A percentile compares a stretch with the other conserved stretches of the same genome.
phyloP scores from a whole-genome alignment of 2,888 invertebrate species.

The Cerastis rubricosa region DNA sequence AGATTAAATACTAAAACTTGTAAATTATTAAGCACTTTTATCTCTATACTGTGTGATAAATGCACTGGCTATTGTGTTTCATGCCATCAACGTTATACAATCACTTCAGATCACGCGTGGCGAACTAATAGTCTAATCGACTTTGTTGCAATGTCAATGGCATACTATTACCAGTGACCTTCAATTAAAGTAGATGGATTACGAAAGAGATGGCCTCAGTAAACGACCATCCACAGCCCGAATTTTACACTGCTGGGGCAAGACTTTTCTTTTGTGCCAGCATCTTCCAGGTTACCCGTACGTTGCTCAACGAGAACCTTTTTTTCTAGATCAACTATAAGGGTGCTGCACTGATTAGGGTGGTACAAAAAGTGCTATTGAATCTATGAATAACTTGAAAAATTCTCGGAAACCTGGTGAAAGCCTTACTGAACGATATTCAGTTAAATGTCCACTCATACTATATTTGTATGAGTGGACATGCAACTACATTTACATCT shows the following conservation, averaged over 20 bases:
- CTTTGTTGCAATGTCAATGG: conserved; percentile 53
- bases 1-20: conserved; percentile 11
- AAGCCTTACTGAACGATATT: fast-evolving
- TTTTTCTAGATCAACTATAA: neutral
- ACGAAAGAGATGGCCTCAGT: neutral
- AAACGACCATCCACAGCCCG: neutral
- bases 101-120: conserved; percentile 47
- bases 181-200: conserved; percentile 12
- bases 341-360: neutral
- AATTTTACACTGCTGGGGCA: neutral
- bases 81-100: conserved; percentile 45
- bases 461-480: no score
- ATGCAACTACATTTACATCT: no score
- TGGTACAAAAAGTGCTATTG: neutral
- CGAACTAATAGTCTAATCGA: conserved; percentile 44
- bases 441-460: no score
- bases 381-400: neutral
- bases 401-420: neutral
- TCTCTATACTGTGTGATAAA: conserved; percentile 45
- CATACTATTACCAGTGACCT: conserved; percentile 30
- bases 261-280: neutral
- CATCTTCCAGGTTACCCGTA: neutral
- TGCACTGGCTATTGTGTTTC: conserved; percentile 49
- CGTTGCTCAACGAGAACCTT: no score
- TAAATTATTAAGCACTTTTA: conserved; percentile 20